Percentiles rank a stretch among this genome's conserved stretches.
Conservation (phyloP, 2,113 vertebrate genomes). For the Otus sunia region DNA sequence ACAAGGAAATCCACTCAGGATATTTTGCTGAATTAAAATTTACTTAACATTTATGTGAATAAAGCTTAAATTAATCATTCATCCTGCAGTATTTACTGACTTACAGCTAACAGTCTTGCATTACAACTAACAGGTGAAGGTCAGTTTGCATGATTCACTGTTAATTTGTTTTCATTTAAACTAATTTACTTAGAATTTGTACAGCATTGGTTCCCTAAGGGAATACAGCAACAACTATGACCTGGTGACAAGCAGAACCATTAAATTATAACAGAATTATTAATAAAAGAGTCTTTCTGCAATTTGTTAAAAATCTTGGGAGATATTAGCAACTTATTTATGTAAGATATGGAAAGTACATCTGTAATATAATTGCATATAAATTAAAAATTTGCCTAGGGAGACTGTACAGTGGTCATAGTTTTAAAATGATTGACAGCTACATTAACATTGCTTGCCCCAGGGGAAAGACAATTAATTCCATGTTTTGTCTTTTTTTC, state of each 20-base stretch:
- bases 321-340: conserved; percentile 22
- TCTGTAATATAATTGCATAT: conserved; percentile 6
- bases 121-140: conserved; percentile 39
- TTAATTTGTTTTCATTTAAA: conserved; percentile 58
- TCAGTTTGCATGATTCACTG: conserved; percentile 15
- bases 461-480: conserved; percentile 45
- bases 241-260: background rate
- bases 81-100: conserved; percentile 26
- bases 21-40: conserved; percentile 10
- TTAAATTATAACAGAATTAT: conserved; percentile 10
- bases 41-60: background rate
- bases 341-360: background rate
- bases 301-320: background rate
- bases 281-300: background rate
- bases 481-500: conserved; percentile 15
- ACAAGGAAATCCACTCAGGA: background rate
- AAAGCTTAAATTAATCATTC: conserved; percentile 30
- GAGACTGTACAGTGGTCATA: conserved; percentile 8
- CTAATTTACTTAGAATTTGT: conserved; percentile 40
- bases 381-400: conserved; percentile 13
- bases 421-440: conserved; percentile 48
- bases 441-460: background rate
- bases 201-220: background rate
- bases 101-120: background rate
- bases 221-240: background rate